These are phyloP conservation scores for Antrozous pallidus DNA, from an alignment of 2,797 vertebrate species.

Conservation along the genomic window DNA sequence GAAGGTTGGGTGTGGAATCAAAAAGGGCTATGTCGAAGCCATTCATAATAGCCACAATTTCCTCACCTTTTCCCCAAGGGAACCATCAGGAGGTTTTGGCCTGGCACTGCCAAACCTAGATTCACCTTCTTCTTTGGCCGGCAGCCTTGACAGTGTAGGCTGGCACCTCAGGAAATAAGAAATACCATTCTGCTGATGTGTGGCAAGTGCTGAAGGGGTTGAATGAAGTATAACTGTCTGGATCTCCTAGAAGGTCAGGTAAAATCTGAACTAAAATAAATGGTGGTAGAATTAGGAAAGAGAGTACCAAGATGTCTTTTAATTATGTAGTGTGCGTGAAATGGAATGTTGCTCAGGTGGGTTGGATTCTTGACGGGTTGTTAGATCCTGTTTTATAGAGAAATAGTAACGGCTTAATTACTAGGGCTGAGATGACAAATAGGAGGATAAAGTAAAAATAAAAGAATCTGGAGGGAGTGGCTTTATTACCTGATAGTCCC, in stretches of 20 bases:
- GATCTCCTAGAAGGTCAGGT: not conserved
- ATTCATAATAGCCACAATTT: not conserved
- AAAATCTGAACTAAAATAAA: not conserved
- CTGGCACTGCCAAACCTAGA: not conserved
- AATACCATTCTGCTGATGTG: not conserved
- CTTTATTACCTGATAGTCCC: not conserved
- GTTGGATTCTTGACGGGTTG: not conserved
- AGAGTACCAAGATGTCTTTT: not conserved
- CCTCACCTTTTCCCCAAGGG: not conserved
- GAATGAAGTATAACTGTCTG: not conserved
- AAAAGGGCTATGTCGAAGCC: not conserved
- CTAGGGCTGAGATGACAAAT: not conserved
- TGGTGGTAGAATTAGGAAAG: not conserved
- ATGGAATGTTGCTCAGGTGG: not conserved
- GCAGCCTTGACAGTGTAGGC: not conserved
- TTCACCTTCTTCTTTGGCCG: not conserved
- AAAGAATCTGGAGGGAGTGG: not conserved
- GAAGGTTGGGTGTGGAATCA: not conserved
- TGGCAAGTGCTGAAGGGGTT: no score
- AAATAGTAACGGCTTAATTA: not conserved
- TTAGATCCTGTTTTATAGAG: not conserved
- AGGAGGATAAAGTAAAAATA: not conserved
- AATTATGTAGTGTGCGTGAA: not conserved
- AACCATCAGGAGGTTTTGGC: not conserved
- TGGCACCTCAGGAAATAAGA: not conserved